These are phyloP conservation scores for Melitaea athalia DNA, from an alignment of 2,888 invertebrate species.

Conservation along the genomic window DNA sequence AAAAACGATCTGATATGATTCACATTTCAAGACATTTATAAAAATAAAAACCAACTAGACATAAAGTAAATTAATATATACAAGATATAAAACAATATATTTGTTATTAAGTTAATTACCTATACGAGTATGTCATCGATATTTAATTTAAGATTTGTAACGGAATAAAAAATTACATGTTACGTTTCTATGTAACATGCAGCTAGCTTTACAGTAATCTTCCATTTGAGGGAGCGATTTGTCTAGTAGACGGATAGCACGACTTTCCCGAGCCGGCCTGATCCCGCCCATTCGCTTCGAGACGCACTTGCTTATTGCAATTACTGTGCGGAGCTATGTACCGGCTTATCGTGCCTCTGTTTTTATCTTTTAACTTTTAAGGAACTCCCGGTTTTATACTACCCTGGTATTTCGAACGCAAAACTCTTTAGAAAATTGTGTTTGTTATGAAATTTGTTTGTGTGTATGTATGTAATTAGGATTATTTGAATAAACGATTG, in stretches of 20 bases:
- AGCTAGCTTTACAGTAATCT: conserved; percentile 63
- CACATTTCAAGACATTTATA: no score
- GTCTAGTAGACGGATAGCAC: conserved; percentile 69
- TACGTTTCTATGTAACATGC: conserved; percentile 38
- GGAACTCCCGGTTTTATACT: conserved; percentile 6
- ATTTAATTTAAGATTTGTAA: no score
- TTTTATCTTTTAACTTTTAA: conserved; percentile 25
- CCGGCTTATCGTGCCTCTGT: conserved; percentile 24
- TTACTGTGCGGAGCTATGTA: conserved; percentile 29
- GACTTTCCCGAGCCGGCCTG: conserved; percentile 45
- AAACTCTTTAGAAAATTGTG: not conserved
- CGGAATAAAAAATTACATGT: not conserved
- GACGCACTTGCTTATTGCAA: conserved; percentile 44
- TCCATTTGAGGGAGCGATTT: conserved; percentile 74
- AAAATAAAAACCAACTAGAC: no score
- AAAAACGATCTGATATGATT: no score
- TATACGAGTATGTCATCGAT: no score
- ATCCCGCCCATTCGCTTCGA: conserved; percentile 43
- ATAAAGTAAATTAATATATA: no score
- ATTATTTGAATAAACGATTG: no score
- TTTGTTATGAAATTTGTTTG: not conserved
- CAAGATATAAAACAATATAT: no score
- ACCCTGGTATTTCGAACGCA: not conserved
- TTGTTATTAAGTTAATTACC: no score
- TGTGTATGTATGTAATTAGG: not conserved